These are phyloP conservation scores for Oppia nitens DNA, from an alignment of 1,140 invertebrate genomes.

Conservation along the genomic window DNA sequence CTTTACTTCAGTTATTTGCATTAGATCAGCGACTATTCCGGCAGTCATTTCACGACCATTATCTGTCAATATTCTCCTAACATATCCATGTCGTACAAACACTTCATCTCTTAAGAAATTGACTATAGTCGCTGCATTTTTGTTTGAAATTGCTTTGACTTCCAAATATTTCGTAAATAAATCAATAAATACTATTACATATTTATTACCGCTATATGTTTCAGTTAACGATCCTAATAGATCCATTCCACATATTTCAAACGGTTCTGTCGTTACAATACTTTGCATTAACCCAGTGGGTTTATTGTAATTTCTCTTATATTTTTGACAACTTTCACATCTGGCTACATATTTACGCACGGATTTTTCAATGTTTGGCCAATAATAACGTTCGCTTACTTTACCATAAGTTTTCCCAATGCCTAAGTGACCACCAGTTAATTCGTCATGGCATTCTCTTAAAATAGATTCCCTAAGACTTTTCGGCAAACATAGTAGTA, in stretches of 20 bases:
- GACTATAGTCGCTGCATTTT: slow-evolving; percentile 20
- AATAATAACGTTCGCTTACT: not conserved
- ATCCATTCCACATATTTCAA: not conserved
- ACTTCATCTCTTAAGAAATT: slow-evolving; percentile 20
- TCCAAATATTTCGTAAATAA: slow-evolving; percentile 24
- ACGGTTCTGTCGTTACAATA: not conserved
- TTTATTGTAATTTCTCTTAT: not conserved
- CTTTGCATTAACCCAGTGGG: not conserved
- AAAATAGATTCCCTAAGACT: not conserved
- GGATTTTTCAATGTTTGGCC: not conserved
- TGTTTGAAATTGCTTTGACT: slow-evolving; percentile 19
- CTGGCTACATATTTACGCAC: not conserved
- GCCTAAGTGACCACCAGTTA: slow-evolving; percentile 7
- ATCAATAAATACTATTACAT: slow-evolving; percentile 22
- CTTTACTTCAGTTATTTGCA: slow-evolving; percentile 19
- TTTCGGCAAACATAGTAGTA: not conserved
- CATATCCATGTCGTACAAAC: slow-evolving; percentile 16
- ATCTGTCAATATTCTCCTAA: slow-evolving; percentile 18
- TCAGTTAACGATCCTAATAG: not conserved
- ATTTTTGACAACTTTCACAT: slow-evolving; percentile 8
- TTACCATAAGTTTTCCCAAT: not conserved
- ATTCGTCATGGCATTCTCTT: not conserved
- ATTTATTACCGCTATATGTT: slow-evolving; percentile 19
- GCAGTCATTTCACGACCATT: slow-evolving; percentile 16
- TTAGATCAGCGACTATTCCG: slow-evolving; percentile 18